Evolutionary conservation across 2,888 invertebrate genomes (phyloP).

Genomic region (Nycteola revayana): DNA sequence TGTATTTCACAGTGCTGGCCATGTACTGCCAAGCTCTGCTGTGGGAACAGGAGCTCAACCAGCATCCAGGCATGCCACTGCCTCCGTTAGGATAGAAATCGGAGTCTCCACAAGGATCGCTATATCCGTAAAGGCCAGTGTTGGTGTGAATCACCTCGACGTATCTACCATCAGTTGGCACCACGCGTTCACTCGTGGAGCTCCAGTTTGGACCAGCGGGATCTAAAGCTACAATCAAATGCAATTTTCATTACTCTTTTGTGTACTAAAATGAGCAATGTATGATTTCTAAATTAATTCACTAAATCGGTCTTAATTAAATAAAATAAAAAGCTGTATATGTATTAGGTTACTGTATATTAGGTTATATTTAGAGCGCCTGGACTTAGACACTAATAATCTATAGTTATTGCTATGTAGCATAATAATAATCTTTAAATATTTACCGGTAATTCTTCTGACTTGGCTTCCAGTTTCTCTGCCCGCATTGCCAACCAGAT

Average conservation of each 20-base stretch:
- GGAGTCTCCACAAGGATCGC: constrained; percentile 58
- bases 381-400: no score
- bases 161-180: constrained; percentile 59
- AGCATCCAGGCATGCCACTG: constrained; percentile 52
- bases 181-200: constrained; percentile 40
- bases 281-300: no score
- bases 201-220: constrained; percentile 66
- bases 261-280: no score
- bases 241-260: no score
- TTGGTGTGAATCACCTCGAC: constrained; percentile 71
- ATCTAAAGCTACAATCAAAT: constrained; percentile 61
- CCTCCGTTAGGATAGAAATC: constrained; percentile 75
- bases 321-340: no score
- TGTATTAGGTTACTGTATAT: no score
- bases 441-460: constrained; percentile 58
- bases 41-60: constrained; percentile 54
- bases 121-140: constrained; percentile 58
- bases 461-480: constrained; percentile 45
- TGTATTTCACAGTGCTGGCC: constrained; percentile 48
- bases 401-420: no score
- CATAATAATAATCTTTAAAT: no score
- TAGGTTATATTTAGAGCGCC: no score
- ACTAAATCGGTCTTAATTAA: no score
- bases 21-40: constrained; percentile 49
- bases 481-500: constrained; percentile 63